Base-by-base conservation (phyloP, 1,140 invertebrate genomes). In the Drosophila bocqueti region DNA sequence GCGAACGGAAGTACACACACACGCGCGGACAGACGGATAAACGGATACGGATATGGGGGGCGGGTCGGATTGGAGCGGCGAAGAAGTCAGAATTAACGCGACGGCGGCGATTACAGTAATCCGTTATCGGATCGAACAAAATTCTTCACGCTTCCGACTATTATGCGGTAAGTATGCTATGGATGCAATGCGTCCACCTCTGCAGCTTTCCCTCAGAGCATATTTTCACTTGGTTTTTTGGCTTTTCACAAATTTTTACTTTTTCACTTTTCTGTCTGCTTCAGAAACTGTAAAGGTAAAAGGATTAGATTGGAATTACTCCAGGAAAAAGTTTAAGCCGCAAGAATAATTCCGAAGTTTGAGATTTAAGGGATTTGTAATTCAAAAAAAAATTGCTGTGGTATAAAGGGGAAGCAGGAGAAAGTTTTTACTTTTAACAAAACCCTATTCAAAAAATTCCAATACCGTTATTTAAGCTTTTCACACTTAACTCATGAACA, bases 21-120 rank as follows among this genome's bases (percentile, higher is more conserved):
- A 77, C 40, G 55, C 43, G 40, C 31, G 58, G 50, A 80, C 66
- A 49, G 63, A 81, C 58, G 43, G 62, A 60, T 50, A 57, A 62
- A 42, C 36, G 15, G 40, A 3, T 21, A 42, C 46, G 42, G 47
- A 29, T 29, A 29, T 8, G 29, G 45, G 42, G 36, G 50, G 36
- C 45, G 49, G 55, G 64, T 63, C 55, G 46, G 46, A 29, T 11
- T 34, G 40, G 50, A 24, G 36, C 34, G 59, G 31, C 13, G 65
- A 34, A 31, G 21, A 24, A 29, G 34, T 55, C 40, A 24, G 54
- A 58, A 47, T 38, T 46, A 57, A 68, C 49, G 64, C 69, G 52
- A 72, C 54, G 34, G 45, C 52, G 42, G 54, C 50, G 50, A 68
- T 67, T 68, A 55, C n/a, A 10, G 18, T 31, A 64, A 52, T 67